Conservation (phyloP, 1,140 invertebrate genomes). For the Papilio polytes region DNA sequence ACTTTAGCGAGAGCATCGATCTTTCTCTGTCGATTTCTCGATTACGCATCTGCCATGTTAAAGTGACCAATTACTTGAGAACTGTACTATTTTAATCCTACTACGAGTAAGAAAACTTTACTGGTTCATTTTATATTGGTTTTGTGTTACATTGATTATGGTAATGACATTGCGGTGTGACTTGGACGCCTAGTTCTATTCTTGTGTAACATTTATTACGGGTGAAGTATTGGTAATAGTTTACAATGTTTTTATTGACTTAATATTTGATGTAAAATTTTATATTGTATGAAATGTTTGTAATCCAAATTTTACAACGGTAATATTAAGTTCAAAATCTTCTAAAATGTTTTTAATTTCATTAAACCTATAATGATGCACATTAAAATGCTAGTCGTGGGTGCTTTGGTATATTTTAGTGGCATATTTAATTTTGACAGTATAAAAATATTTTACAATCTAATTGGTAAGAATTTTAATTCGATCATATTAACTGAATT, state of each 20-base stretch:
- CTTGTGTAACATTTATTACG: background rate
- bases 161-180: slow-evolving; percentile 22
- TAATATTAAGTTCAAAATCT: background rate
- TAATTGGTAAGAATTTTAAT: too few species aligned
- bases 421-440: background rate
- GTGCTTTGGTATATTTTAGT: background rate
- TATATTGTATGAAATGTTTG: too few species aligned
- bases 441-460: too few species aligned
- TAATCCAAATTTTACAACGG: too few species aligned
- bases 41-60: slow-evolving; percentile 46
- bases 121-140: slow-evolving; percentile 14
- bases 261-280: background rate
- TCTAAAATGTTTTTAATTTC: background rate
- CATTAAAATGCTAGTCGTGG: background rate
- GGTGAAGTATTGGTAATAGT: background rate
- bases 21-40: slow-evolving; percentile 60
- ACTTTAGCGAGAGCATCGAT: slow-evolving; percentile 56
- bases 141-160: slow-evolving; percentile 14
- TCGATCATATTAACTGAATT: background rate
- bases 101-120: background rate
- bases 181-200: background rate
- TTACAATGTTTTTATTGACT: background rate
- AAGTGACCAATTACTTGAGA: slow-evolving; percentile 21
- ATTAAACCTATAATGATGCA: too few species aligned
- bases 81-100: background rate